Evolutionary conservation across 2,888 invertebrate species (phyloP).

Genomic region (Ditula angustiorana): DNA sequence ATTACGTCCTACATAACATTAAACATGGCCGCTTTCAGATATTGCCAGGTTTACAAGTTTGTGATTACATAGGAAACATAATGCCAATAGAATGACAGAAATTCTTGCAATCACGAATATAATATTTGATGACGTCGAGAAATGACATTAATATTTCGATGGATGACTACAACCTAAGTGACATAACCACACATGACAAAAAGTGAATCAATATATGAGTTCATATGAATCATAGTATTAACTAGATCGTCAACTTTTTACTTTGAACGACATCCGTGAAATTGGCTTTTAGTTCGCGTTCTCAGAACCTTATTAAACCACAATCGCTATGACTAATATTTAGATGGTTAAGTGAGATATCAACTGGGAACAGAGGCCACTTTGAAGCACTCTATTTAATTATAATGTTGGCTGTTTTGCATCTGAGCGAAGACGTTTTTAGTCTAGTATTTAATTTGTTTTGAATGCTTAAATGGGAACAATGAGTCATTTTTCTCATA

Average conservation of each 20-base stretch:
- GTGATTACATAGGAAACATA: too few species aligned
- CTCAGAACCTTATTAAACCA: constrained; percentile 47
- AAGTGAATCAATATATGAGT: constrained; percentile 29
- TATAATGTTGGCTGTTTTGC: constrained; percentile 34
- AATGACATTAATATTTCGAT: too few species aligned
- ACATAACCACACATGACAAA: constrained; percentile 13
- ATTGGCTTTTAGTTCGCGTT: constrained; percentile 45
- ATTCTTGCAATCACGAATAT: too few species aligned
- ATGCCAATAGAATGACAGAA: too few species aligned
- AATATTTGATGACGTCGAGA: too few species aligned
- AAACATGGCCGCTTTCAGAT: too few species aligned
- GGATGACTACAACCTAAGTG: neutral
- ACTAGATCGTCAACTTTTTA: constrained; percentile 46
- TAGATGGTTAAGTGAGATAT: constrained; percentile 58
- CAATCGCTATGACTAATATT: constrained; percentile 59
- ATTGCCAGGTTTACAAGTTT: too few species aligned
- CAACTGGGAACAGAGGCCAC: constrained; percentile 53
- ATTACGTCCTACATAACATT: too few species aligned
- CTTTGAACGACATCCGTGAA: constrained; percentile 44
- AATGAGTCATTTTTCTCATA: neutral
- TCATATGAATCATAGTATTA: constrained; percentile 40
- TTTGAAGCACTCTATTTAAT: constrained; percentile 46
- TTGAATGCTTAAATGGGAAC: neutral
- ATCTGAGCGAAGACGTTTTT: constrained; percentile 2
- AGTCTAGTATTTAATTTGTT: neutral